Evolutionary conservation across 2,113 vertebrate species (phyloP).

Genomic region (Pedionomus torquatus): DNA sequence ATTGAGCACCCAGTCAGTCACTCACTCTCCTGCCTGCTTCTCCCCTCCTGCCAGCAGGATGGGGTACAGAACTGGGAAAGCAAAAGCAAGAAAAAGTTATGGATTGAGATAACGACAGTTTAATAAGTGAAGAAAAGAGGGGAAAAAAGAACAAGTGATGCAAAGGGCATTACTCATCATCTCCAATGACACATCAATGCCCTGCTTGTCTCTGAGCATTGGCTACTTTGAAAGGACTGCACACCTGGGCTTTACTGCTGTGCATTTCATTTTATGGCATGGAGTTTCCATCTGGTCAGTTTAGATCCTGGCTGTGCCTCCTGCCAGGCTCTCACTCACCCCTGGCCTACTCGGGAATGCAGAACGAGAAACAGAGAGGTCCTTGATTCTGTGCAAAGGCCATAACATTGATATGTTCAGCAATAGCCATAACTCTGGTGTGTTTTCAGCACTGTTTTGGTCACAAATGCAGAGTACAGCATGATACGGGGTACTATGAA

Average conservation of each 20-base stretch:
- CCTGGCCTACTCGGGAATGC: neutral
- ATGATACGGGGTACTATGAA: rapidly evolving
- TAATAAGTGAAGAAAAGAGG: neutral
- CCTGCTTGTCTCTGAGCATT: neutral
- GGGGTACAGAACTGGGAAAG: neutral
- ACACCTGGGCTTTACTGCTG: neutral
- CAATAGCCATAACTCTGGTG: neutral
- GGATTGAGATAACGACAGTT: neutral
- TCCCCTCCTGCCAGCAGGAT: neutral
- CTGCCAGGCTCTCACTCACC: neutral
- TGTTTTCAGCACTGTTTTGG: neutral
- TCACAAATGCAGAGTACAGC: neutral
- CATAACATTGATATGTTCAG: neutral
- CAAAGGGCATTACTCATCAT: neutral
- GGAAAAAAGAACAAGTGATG: neutral
- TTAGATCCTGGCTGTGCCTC: neutral
- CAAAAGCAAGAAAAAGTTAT: neutral
- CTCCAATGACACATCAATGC: neutral
- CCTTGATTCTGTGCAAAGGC: neutral
- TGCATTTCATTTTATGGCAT: neutral
- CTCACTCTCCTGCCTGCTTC: neutral
- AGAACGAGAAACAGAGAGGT: neutral
- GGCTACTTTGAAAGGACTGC: neutral
- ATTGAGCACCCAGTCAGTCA: neutral
- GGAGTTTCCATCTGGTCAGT: neutral